A percentile compares a stretch with the other conserved stretches of the same genome.
Evolutionary conservation across 2,113 vertebrate species (phyloP).

Genomic region (Scalopus aquaticus): DNA sequence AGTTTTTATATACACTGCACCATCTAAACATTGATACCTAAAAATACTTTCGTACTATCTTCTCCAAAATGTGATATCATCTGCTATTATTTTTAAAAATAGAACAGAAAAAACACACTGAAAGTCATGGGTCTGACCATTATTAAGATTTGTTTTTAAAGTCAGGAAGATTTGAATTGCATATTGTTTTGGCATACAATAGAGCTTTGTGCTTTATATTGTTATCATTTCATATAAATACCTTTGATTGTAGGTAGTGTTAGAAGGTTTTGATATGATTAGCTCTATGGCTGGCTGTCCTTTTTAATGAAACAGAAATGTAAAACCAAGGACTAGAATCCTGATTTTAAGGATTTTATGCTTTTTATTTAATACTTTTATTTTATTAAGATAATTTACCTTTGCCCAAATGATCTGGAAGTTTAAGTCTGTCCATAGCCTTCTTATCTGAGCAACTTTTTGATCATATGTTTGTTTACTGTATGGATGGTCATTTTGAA

Average conservation of each 20-base stretch:
- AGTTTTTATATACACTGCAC: neutral
- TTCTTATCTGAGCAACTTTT: constrained; percentile 33
- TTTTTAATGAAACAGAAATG: constrained; percentile 17
- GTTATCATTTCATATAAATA: constrained; percentile 77
- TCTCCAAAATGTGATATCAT: neutral
- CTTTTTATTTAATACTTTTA: constrained; percentile 51
- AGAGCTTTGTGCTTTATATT: constrained; percentile 64
- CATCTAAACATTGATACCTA: neutral
- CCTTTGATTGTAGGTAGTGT: neutral
- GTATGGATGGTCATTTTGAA: neutral
- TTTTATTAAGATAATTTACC: constrained; percentile 60
- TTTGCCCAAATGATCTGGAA: constrained; percentile 50
- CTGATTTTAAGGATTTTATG: constrained; percentile 37
- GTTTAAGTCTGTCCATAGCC: neutral
- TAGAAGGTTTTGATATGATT: constrained; percentile 63
- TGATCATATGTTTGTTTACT: constrained; percentile 45
- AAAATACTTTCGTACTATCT: neutral
- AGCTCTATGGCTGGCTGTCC: constrained; percentile 25
- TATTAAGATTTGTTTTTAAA: constrained; percentile 60
- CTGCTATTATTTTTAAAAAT: neutral
- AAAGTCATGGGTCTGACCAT: constrained; percentile 42
- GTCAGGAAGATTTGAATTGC: constrained; percentile 64
- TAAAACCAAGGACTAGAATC: constrained; percentile 52
- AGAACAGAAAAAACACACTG: neutral
- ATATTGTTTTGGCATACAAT: constrained; percentile 62